Evolutionary conservation across 2,113 vertebrate species (phyloP).

Genomic region (Pyrgilauda ruficollis): DNA sequence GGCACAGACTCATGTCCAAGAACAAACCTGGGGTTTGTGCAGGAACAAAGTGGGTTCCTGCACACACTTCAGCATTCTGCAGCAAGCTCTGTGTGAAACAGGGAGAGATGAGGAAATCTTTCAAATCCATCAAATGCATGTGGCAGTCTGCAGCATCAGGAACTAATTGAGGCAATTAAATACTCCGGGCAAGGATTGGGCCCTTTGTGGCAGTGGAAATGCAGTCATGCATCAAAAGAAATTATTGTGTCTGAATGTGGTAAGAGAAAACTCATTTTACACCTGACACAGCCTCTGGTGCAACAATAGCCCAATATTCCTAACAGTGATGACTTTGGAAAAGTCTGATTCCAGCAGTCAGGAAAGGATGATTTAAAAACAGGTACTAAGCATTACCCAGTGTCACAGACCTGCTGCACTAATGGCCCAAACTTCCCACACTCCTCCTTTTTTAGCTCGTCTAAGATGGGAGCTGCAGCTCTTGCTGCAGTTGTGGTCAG

Average conservation of each 20-base stretch:
- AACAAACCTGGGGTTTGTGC: neutral
- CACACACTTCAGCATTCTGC: neutral
- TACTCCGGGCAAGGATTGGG: neutral
- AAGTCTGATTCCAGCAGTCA: neutral
- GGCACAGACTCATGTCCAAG: neutral
- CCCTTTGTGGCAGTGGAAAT: neutral
- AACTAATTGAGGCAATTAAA: neutral
- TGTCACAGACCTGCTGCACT: neutral
- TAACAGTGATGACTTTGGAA: neutral
- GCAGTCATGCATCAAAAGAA: neutral
- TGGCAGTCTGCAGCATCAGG: neutral
- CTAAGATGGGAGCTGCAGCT: neutral
- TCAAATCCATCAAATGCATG: neutral
- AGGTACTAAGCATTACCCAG: neutral
- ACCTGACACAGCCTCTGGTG: neutral
- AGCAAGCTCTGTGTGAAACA: neutral
- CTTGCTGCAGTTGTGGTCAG: neutral
- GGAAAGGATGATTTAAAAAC: neutral
- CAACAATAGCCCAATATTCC: constrained; percentile 8
- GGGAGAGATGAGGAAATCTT: neutral
- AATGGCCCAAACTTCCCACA: neutral
- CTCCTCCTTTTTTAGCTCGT: neutral
- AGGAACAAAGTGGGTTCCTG: neutral
- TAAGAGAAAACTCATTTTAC: constrained; percentile 31
- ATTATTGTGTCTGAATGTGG: neutral